Conservation (phyloP, 2,113 vertebrate species). For the Poecilia latipinna region DNA sequence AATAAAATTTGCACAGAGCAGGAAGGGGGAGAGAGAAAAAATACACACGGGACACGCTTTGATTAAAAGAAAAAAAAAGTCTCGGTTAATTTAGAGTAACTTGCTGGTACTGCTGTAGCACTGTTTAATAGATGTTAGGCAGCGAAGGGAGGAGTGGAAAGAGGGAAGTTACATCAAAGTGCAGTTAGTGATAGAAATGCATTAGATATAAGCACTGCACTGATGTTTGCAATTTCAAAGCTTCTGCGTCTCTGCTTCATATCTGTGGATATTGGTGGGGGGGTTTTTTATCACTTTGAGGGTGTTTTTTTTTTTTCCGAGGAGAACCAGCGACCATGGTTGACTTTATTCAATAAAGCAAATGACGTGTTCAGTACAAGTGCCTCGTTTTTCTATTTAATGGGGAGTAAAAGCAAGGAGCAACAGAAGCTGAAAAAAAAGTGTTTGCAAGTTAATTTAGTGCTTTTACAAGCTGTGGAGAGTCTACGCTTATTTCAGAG, state of each 20-base stretch:
- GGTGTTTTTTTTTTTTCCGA: constrained; percentile 38
- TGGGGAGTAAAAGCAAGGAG: constrained; percentile 33
- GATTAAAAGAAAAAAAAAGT: constrained; percentile 54
- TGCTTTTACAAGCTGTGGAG: constrained; percentile 28
- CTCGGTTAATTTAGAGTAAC: constrained; percentile 53
- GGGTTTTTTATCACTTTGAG: constrained; percentile 49
- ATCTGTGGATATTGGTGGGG: constrained; percentile 34
- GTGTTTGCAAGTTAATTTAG: constrained; percentile 52
- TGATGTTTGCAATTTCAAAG: constrained; percentile 65
- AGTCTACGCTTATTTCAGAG: constrained; percentile 32
- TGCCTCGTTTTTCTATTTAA: constrained; percentile 29
- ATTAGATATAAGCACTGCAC: constrained; percentile 50
- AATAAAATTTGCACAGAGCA: constrained; percentile 48
- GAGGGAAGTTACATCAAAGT: constrained; percentile 62
- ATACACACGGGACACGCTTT: constrained; percentile 54
- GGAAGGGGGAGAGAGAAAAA: constrained; percentile 15
- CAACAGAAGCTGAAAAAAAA: constrained; percentile 25
- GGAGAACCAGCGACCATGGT: constrained; percentile 18
- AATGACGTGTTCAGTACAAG: constrained; percentile 34
- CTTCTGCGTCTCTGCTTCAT: constrained; percentile 20
- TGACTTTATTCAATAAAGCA: constrained; percentile 53
- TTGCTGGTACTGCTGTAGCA: constrained; percentile 36
- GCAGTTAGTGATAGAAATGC: constrained; percentile 56
- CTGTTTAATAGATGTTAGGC: constrained; percentile 43
- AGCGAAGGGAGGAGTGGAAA: constrained; percentile 26